Evolutionary conservation across 2,797 vertebrate genomes (phyloP).

Genomic region (Myotis pilosus): DNA sequence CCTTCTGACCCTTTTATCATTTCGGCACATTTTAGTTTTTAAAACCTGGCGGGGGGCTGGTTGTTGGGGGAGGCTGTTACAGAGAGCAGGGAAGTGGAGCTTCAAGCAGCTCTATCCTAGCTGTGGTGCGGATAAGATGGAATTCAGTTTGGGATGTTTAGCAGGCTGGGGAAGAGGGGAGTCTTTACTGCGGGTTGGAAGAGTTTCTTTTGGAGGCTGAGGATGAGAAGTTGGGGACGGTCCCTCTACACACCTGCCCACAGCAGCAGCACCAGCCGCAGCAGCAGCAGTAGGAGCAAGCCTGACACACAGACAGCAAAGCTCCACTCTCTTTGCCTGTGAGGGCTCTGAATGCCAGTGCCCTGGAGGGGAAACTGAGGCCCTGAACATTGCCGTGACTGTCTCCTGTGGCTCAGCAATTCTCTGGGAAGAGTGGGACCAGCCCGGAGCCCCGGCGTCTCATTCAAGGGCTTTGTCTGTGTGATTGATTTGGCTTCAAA

Average conservation of each 20-base stretch:
- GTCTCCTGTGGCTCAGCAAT: neutral
- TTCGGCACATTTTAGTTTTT: neutral
- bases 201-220: neutral
- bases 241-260: neutral
- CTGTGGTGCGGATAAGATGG: neutral
- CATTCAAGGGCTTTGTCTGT: slow-evolving; percentile 49
- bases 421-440: neutral
- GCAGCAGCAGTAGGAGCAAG: neutral
- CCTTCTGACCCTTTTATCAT: neutral
- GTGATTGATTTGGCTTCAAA: slow-evolving; percentile 34
- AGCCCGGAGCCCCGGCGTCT: neutral
- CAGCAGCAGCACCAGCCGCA: neutral
- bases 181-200: neutral
- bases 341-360: neutral
- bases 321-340: neutral
- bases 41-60: neutral
- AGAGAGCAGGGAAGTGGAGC: neutral
- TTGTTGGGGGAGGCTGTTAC: neutral
- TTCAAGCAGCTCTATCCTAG: neutral
- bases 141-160: slow-evolving; percentile 23
- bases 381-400: neutral
- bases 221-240: neutral
- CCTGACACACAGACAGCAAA: neutral
- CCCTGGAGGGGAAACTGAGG: neutral
- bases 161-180: neutral